Evolutionary conservation across 2,113 vertebrate genomes (phyloP).

Genomic region (Amphiprion percula): DNA sequence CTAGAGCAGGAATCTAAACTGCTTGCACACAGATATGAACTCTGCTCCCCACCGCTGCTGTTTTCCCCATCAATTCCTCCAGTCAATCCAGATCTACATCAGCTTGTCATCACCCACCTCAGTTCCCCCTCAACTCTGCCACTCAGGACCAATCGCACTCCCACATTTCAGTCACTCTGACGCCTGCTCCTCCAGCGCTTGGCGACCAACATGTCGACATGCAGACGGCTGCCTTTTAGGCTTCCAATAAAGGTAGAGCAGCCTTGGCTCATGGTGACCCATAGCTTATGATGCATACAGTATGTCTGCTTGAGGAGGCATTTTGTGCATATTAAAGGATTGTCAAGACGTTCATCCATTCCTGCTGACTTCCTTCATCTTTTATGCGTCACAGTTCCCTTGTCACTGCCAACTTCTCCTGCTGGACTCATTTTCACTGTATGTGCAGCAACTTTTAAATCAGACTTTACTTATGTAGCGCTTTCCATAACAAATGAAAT

Average conservation of each 20-base stretch:
- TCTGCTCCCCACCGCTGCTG: constrained; percentile 49
- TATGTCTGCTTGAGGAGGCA: constrained; percentile 25
- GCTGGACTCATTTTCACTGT: neutral
- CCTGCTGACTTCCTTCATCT: constrained; percentile 2
- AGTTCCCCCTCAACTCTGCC: constrained; percentile 36
- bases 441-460: too few species aligned
- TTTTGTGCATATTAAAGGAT: constrained; percentile 20
- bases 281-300: constrained; percentile 29
- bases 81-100: constrained; percentile 61
- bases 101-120: constrained; percentile 68
- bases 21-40: constrained; percentile 6
- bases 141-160: constrained; percentile 57
- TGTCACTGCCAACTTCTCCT: constrained; percentile 12
- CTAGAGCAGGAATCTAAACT: constrained; percentile 37
- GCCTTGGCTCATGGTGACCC: constrained; percentile 36
- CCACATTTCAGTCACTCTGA: constrained; percentile 64
- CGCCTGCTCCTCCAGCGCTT: constrained; percentile 49
- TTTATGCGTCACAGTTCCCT: neutral
- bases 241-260: constrained; percentile 59
- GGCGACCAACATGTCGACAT: constrained; percentile 38
- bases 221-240: constrained; percentile 46
- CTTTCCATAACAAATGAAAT: too few species aligned
- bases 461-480: too few species aligned
- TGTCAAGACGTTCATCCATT: constrained; percentile 14
- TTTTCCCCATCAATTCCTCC: constrained; percentile 68